Evolutionary conservation across 2,888 invertebrate species (phyloP), one percentile per base, ranked within the genome.

Genomic region (Flexamia atlantica): DNA sequence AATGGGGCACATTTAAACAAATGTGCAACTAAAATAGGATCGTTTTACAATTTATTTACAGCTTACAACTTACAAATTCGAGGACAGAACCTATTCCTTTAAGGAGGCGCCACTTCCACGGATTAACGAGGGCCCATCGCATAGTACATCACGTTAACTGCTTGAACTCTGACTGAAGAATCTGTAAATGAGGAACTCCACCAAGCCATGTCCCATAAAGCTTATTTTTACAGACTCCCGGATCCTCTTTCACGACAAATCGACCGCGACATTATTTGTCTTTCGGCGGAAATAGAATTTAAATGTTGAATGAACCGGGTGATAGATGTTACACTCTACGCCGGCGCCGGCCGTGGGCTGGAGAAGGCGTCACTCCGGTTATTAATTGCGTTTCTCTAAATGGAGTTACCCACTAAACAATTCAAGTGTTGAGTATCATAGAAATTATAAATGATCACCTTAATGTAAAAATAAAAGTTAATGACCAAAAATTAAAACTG

Each of bases 241-340:
- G 42, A 68, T 36, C 74, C 42, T n/a, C 72, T 46, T 76, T 76
- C 74, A 28, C 74, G 74, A 46, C 46, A 50, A 76, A 76, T 76
- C 74, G 74, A 76, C 74, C 74, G 74, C 17, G 28, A 10, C 28
- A 76, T 76, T 76, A 76, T 76, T 46, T 76, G 74, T 76, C 46
- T 76, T 76, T 25, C 46, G 74, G 74, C 46, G 74, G 74, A 76
- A 76, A 76, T 76, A 76, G 74, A 28, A 2, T 9, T 76, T 46
- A 46, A 76, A 36, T 46, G 74, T 46, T 30, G 30, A 3, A 14
- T 64, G 30, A 17, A 28, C 12, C 14, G 64, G 64, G 64, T 53
- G 53, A 53, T 53, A 7, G 53, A 53, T 53, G 10, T 36, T 9
- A 36, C 36, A 36, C 9, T 7, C 36, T n/a, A n/a, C n/a, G n/a